A percentile compares a stretch with the other conserved stretches of the same genome.
These are phyloP conservation scores for Globicephala melas DNA, from an alignment of 2,113 vertebrate genomes.

Conservation along the genomic window DNA sequence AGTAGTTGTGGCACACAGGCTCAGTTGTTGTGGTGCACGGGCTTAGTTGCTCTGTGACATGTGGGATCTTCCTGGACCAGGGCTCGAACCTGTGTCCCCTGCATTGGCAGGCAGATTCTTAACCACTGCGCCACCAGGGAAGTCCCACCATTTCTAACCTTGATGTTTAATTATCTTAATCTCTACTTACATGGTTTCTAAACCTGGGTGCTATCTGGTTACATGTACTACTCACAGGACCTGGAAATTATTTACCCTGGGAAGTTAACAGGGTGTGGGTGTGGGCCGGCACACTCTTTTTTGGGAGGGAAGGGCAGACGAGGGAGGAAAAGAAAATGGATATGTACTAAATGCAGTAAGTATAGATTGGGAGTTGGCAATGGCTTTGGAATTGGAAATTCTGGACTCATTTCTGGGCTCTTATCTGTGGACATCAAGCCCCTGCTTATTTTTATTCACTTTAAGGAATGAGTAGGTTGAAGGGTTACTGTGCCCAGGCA, in stretches of 20 bases:
- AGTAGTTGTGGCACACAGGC: no score
- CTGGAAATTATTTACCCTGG: constrained; percentile 24
- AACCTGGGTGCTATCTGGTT: constrained; percentile 13
- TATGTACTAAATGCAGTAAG: neutral
- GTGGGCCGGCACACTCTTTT: neutral
- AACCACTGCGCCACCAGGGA: no score
- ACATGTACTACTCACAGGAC: neutral
- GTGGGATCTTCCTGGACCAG: no score
- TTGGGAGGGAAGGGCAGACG: neutral
- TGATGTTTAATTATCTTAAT: constrained; percentile 38
- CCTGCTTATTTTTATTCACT: constrained; percentile 16
- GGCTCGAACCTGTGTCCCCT: no score
- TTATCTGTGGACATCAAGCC: constrained; percentile 26
- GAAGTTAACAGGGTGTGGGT: neutral
- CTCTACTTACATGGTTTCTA: constrained; percentile 48
- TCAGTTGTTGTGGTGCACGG: no score
- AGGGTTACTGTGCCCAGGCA: neutral
- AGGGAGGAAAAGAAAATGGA: neutral
- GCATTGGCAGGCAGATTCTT: no score
- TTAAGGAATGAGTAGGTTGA: constrained; percentile 37
- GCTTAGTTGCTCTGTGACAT: no score
- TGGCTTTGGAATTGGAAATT: constrained; percentile 3
- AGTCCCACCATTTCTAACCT: neutral
- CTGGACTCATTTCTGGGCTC: constrained; percentile 25
- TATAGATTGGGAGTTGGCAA: neutral